Evolutionary conservation across 2,113 vertebrate species (phyloP).

Genomic region (Apteryx mantelli): DNA sequence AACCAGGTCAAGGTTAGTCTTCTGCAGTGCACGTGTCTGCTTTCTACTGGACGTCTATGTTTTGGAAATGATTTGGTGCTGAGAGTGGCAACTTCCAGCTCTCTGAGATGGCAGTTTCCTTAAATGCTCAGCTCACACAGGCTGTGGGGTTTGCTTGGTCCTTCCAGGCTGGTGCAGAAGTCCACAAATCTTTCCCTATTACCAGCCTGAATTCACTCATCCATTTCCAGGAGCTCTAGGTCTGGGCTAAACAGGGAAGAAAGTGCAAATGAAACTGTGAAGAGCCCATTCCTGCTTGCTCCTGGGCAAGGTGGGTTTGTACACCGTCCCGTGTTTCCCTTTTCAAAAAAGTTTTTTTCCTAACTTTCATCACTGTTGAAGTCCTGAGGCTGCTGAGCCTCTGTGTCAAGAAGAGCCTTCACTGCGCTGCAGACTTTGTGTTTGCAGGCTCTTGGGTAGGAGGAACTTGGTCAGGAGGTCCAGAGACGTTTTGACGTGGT

Average conservation of each 20-base stretch:
- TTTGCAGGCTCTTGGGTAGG: conserved; percentile 32
- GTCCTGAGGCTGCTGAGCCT: conserved; percentile 5
- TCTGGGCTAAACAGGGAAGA: not conserved
- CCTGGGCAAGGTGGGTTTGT: not conserved
- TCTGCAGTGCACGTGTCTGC: not conserved
- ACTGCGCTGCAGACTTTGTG: conserved; percentile 1
- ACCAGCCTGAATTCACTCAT: not conserved
- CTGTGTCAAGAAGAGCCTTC: not conserved
- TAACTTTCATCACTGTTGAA: not conserved
- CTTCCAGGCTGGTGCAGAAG: not conserved
- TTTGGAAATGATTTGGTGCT: not conserved
- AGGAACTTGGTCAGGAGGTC: conserved; percentile 18
- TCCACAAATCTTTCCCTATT: not conserved
- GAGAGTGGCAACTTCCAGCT: not conserved
- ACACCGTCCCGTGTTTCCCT: not conserved
- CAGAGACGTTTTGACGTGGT: conserved; percentile 16
- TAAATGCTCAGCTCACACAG: too few species aligned
- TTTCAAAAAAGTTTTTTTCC: not conserved
- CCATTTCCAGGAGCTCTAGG: accelerated
- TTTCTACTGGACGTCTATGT: not conserved
- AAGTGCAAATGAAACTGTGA: not conserved
- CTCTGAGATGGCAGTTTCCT: not conserved
- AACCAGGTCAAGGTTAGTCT: not conserved
- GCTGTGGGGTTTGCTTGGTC: not conserved
- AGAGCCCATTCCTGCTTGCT: not conserved